A percentile compares a stretch with the other conserved stretches of the same genome.
Conservation (phyloP, 2,113 vertebrate species). For the Phyllostomus hastatus region DNA sequence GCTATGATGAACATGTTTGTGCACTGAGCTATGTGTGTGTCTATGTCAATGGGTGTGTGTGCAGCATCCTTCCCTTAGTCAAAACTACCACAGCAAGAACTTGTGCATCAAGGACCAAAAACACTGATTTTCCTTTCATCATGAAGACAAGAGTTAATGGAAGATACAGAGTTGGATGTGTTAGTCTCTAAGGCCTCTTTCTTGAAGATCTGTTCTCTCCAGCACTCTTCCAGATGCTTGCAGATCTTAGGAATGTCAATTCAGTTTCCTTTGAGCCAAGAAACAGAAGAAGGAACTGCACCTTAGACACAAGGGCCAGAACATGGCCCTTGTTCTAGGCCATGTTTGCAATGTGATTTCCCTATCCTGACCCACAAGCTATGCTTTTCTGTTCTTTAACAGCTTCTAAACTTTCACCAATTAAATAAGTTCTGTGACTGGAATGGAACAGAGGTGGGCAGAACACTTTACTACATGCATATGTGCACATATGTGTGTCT, state of each 20-base stretch:
- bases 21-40: neutral
- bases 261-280: neutral
- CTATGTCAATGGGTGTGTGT: neutral
- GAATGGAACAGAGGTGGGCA: neutral
- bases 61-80: neutral
- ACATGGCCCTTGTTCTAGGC: neutral
- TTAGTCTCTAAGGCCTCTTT: neutral
- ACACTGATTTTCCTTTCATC: neutral
- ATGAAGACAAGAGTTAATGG: neutral
- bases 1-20: neutral
- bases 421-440: neutral
- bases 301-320: neutral
- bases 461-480: neutral
- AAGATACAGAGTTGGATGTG: neutral
- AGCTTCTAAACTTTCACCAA: neutral
- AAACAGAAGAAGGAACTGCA: neutral
- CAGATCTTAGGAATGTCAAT: neutral
- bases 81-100: neutral
- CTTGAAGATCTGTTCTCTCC: neutral
- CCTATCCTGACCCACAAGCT: neutral
- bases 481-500: neutral
- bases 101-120: neutral
- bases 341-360: neutral
- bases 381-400: neutral
- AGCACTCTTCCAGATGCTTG: neutral